Evolutionary conservation across 2,888 invertebrate genomes (phyloP).

Genomic region (Diarsia mendica): DNA sequence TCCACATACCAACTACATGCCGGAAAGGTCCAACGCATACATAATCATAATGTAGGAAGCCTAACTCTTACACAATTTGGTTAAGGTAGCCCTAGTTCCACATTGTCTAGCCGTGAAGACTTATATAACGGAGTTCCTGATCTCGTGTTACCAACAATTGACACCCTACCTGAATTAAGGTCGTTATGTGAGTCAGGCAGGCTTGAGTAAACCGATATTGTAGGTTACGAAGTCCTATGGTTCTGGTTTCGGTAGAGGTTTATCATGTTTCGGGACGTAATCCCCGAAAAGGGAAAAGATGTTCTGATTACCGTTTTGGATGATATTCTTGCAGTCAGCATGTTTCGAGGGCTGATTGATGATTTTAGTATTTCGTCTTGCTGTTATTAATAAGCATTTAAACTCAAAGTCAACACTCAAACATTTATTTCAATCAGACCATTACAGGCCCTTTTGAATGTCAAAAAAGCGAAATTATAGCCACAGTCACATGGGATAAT

Average conservation of each 20-base stretch:
- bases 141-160: slow-evolving; percentile 55
- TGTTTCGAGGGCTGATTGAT: neutral
- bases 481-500: too few relatives aligned
- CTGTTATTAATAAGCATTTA: neutral
- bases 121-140: slow-evolving; percentile 59
- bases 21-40: slow-evolving; percentile 48
- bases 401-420: too few relatives aligned
- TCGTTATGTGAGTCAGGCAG: slow-evolving; percentile 40
- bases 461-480: too few relatives aligned
- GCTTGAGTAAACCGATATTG: slow-evolving; percentile 51
- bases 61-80: slow-evolving; percentile 53
- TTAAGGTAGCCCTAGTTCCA: slow-evolving; percentile 53
- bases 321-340: neutral
- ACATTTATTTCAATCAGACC: too few relatives aligned
- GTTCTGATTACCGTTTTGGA: neutral
- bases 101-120: slow-evolving; percentile 59
- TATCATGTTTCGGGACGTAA: neutral
- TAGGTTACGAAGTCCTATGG: slow-evolving; percentile 24
- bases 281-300: neutral
- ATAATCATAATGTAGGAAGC: slow-evolving; percentile 58
- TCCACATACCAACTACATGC: slow-evolving; percentile 35
- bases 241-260: neutral
- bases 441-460: too few relatives aligned
- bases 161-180: slow-evolving; percentile 57
- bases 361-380: neutral